Evolutionary conservation across 2,113 vertebrate species (phyloP).

Genomic region (Ictidomys tridecemlineatus): DNA sequence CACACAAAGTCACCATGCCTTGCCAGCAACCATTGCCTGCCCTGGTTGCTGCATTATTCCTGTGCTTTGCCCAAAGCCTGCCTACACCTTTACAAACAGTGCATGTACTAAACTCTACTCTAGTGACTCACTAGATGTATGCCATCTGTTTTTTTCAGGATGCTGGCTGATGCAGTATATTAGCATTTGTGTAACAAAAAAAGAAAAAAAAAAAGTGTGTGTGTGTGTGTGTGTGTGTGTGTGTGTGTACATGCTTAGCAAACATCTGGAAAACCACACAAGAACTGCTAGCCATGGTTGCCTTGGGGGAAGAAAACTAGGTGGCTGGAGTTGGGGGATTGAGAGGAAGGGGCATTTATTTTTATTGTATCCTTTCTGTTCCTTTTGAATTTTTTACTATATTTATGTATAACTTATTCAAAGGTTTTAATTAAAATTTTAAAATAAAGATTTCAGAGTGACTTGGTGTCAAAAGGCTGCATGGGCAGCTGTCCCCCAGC

Average conservation of each 20-base stretch:
- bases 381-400: neutral
- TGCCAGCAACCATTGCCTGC: neutral
- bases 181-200: neutral
- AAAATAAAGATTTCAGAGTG: neutral
- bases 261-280: neutral
- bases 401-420: neutral
- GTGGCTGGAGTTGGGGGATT: neutral
- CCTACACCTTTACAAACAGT: neutral
- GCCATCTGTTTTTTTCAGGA: constrained; percentile 43
- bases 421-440: neutral
- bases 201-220: too few species aligned
- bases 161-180: neutral
- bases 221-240: neutral
- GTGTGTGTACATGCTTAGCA: neutral
- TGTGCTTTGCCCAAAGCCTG: neutral
- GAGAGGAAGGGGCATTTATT: neutral
- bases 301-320: neutral
- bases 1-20: neutral
- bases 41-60: neutral
- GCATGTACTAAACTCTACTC: neutral
- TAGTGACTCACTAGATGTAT: neutral
- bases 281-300: neutral
- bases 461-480: neutral
- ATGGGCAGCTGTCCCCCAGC: neutral
- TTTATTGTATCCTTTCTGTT: neutral